Base-by-base conservation (phyloP, 2,888 invertebrate species). In the Melieria picta region DNA sequence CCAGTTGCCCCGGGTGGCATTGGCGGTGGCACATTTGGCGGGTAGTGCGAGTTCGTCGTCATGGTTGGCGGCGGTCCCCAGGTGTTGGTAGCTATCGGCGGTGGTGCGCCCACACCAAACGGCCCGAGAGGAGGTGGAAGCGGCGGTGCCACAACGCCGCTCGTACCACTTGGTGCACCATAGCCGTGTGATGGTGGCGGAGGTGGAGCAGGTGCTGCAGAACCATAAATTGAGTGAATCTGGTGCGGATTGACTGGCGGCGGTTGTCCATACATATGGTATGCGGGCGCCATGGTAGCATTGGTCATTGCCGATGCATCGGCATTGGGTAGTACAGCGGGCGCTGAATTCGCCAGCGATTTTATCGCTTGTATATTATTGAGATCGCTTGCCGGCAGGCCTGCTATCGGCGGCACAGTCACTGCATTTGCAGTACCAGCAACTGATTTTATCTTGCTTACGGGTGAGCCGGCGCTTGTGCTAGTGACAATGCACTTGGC, bases 141-240 rank as follows among this genome's bases (percentile, higher is more conserved):
- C 5, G 76, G 75, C 11, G 80, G 82, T 4, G 79, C 72, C 7
- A 66, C 66, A 9, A 80, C 73, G 42, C 77, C 78, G 0, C 82
- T 80, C 7, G 81, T 63, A n/a, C 61, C 69, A n/a, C 69, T 69
- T 42, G 72, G 71, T 10, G 71, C 65, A 5, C 73, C 75, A 52
- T 79, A 79, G 50, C 74, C 74, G 13, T 70, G 74, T 0, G 72
- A 47, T 3, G 75, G 78, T 80, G 75, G 83, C 72, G 80, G 85
- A 11, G 84, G 86, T 52, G 80, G 85, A 13, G 79, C 87, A 78
- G 76, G 88, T 89, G 57, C 89, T 87, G 1, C 88, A 86, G 1
- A 88, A 86, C 75, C 88, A 89, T 68, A 87, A 76, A 77, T 80
- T 77, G 74, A 68, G 70, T 77, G 78, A 65, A 80, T 77, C 10